Evolutionary conservation across 2,888 invertebrate species (phyloP), one percentile per base, ranked within the genome.

Genomic region (Blomia tropicalis): DNA sequence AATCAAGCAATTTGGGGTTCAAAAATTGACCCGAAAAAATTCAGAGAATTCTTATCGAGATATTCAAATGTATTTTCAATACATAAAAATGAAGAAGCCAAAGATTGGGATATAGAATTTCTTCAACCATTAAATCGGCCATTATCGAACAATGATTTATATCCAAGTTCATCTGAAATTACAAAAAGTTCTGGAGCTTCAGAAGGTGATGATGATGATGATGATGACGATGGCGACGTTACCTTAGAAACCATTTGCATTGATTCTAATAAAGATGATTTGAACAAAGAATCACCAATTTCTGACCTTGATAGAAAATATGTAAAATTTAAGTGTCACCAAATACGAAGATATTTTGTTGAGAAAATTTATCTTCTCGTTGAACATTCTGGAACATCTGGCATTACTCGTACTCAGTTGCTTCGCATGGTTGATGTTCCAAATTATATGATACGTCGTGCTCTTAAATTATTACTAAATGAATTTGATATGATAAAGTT

Each of bases 401-500:
- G 51, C 5, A 25, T 22, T 7, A 47, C 51, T n/a, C 51, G 51
- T n/a, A n/a, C n/a, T n/a, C 7, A 7, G 7, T n/a, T 47, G 22
- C 51, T 47, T n/a, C 51, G 51, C 22, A 11, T 19, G 14, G 14
- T 47, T n/a, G 27, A 47, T 27, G 51, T 47, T 7, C 51, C 51
- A 7, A 47, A 47, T 27, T 7, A 7, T 7, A 7, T 47, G 51
- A 27, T 47, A 7, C 7, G 51, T 11, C 7, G 27, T 27, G 22
- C 51, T 11, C 51, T 47, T 14, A 47, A 47, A 27, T 14, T 22
- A n/a, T n/a, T 41, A 66, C 69, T 80, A 23, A 71, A 72, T 41
- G 77, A 72, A 63, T 67, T 69, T 30, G 72, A 71, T 65, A 69
- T 76, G n/a, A 72, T 80, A 4, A 75, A 76, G 14, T 74, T 75